These are phyloP conservation scores for Oncorhynchus nerka DNA, from an alignment of 2,113 vertebrate species.

Conservation along the genomic window DNA sequence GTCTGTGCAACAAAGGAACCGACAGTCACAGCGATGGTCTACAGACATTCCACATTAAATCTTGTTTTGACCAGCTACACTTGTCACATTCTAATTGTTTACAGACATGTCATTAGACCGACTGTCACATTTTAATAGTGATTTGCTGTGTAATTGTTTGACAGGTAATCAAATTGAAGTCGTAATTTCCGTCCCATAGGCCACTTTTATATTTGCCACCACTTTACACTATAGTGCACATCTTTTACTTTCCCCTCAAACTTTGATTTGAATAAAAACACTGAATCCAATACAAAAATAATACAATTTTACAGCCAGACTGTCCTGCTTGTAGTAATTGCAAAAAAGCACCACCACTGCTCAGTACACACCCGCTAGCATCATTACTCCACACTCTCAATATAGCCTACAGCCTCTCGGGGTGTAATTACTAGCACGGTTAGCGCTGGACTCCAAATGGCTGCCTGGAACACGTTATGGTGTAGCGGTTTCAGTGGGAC, in stretches of 20 bases:
- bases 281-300: constrained; percentile 46
- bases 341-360: constrained; percentile 19
- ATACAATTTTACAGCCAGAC: constrained; percentile 46
- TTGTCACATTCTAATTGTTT: no score
- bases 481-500: constrained; percentile 29
- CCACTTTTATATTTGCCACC: no score
- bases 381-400: constrained; percentile 14
- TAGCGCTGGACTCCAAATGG: constrained; percentile 21
- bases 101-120: no score
- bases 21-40: no score
- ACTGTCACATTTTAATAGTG: no score
- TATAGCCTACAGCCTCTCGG: background rate
- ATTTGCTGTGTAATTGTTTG: no score
- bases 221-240: constrained; percentile 1
- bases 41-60: no score
- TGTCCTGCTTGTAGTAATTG: constrained; percentile 42
- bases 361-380: background rate
- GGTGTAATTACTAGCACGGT: constrained; percentile 14
- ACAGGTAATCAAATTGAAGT: no score
- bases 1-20: no score
- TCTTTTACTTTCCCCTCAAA: background rate
- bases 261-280: constrained; percentile 39
- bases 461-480: constrained; percentile 21
- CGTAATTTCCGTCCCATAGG: no score
- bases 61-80: no score